Evolutionary conservation across 2,113 vertebrate genomes (phyloP).

Genomic region (Ondatra zibethicus): DNA sequence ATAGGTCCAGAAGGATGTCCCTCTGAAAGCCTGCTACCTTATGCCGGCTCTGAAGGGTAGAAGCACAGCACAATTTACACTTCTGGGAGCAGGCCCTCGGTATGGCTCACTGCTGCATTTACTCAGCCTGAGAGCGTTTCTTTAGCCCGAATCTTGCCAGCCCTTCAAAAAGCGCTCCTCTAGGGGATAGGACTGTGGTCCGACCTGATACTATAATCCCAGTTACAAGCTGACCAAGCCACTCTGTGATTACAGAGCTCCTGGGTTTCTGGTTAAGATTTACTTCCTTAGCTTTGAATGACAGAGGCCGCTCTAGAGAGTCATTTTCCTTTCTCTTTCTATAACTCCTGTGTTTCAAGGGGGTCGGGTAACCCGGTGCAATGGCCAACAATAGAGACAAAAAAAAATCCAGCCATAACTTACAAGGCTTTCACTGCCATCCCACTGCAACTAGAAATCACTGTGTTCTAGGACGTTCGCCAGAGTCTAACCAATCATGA

Average conservation of each 20-base stretch:
- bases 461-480: background rate
- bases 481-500: background rate
- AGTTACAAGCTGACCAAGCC: background rate
- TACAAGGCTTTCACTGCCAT: background rate
- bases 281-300: conserved; percentile 21
- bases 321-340: conserved; percentile 38
- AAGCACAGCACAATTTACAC: conserved; percentile 43
- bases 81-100: background rate
- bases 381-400: background rate
- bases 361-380: background rate
- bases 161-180: conserved; percentile 19
- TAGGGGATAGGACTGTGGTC: background rate
- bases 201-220: background rate
- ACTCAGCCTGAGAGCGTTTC: background rate
- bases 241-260: background rate
- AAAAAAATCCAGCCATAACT: background rate
- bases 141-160: background rate
- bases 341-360: conserved; percentile 19
- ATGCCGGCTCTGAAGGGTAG: background rate
- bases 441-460: conserved; percentile 20
- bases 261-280: background rate
- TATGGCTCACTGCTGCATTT: background rate
- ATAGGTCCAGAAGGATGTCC: background rate
- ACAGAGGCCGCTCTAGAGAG: background rate
- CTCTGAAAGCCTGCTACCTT: background rate